These are phyloP conservation scores for Leucania comma DNA, from an alignment of 2,888 invertebrate genomes.

Conservation along the genomic window DNA sequence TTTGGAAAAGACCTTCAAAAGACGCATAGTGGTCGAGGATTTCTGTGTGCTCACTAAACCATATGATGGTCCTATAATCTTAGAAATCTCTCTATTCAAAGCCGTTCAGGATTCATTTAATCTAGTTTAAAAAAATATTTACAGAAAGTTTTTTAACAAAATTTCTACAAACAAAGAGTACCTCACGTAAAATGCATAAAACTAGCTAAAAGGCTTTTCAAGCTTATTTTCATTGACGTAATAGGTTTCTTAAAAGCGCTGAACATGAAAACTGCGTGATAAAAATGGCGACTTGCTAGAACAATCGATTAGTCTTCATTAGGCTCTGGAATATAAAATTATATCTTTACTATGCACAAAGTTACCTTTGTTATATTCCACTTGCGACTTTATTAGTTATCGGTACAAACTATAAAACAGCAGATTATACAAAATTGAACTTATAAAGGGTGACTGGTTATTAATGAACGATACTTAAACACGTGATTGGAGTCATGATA, in stretches of 20 bases:
- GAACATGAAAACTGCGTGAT: slow-evolving; percentile 40
- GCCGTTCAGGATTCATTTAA: no score
- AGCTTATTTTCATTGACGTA: slow-evolving; percentile 8
- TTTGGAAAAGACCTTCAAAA: no score
- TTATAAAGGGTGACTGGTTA: no score
- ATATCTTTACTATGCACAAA: slow-evolving; percentile 60
- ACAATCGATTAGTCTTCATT: slow-evolving; percentile 71
- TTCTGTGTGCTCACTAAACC: no score
- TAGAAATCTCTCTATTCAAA: no score
- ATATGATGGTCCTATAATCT: no score
- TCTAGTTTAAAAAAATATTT: no score
- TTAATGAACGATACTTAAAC: no score
- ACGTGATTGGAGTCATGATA: no score
- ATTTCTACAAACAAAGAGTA: no score
- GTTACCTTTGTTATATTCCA: slow-evolving; percentile 58
- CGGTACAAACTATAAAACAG: not conserved
- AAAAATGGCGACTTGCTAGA: slow-evolving; percentile 44
- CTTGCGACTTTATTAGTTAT: slow-evolving; percentile 40
- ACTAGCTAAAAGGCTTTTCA: slow-evolving; percentile 1
- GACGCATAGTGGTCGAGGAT: no score
- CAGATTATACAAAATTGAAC: not conserved
- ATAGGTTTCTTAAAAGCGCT: slow-evolving; percentile 22
- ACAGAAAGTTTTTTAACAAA: no score
- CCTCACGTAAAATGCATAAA: not conserved
- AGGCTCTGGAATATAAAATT: slow-evolving; percentile 64